A percentile compares a stretch with the other conserved stretches of the same genome.
Conservation (phyloP, 2,797 vertebrate genomes). For the Channallabes apus region DNA sequence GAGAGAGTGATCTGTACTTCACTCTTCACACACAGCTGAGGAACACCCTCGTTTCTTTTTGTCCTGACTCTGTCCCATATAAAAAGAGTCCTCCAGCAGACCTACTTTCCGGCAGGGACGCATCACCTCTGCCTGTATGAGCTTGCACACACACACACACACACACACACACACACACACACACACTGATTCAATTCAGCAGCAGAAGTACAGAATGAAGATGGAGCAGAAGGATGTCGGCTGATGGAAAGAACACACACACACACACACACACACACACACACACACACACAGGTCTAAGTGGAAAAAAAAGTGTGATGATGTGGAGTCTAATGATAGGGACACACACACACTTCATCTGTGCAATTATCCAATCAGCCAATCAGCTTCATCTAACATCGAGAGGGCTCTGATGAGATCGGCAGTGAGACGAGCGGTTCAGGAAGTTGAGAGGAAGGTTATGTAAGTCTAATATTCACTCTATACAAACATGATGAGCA, state of each 20-base stretch:
- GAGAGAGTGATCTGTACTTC: neutral
- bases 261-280: neutral
- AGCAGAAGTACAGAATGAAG: neutral
- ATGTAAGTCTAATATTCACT: neutral
- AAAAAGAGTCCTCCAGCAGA: neutral
- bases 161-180: slow-evolving; percentile 9
- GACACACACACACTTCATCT: too few relatives aligned
- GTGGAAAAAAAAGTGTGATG: too few relatives aligned
- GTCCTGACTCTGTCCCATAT: slow-evolving; percentile 12
- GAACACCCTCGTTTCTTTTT: neutral
- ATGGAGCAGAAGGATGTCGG: neutral
- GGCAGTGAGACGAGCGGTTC: neutral
- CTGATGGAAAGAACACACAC: neutral
- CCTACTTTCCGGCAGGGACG: slow-evolving; percentile 7
- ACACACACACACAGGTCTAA: too few relatives aligned
- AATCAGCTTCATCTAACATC: neutral
- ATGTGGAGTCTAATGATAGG: too few relatives aligned
- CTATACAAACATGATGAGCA: neutral
- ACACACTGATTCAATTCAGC: neutral
- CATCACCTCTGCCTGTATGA: neutral
- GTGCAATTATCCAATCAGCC: neutral
- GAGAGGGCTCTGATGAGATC: neutral
- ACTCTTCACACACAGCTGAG: neutral
- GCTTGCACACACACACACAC: slow-evolving; percentile 1
- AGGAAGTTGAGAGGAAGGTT: neutral